Conservation (phyloP, 1,140 invertebrate genomes). For the Drosophila willistoni region DNA sequence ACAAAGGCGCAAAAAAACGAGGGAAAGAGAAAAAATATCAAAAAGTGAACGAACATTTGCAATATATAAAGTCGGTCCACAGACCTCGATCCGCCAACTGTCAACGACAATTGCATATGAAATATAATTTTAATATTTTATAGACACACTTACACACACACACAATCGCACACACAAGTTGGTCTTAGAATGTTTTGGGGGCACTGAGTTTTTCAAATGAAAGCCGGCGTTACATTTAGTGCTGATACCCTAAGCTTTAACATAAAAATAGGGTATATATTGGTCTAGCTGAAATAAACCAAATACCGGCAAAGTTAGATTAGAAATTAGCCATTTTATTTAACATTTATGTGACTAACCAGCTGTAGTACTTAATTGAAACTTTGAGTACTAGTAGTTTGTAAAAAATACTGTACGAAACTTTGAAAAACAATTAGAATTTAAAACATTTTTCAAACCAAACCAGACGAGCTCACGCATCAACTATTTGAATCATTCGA, state of each 20-base stretch:
- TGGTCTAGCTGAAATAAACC: too few species aligned
- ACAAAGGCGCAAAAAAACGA: slow-evolving; percentile 34
- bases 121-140: slow-evolving; percentile 81
- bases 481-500: too few species aligned
- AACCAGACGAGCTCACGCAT: too few species aligned
- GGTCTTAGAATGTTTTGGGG: slow-evolving; percentile 37
- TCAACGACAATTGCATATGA: slow-evolving; percentile 76
- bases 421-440: too few species aligned
- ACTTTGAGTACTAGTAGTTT: too few species aligned
- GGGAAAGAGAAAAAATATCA: background rate
- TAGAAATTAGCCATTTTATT: too few species aligned
- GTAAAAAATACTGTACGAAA: too few species aligned
- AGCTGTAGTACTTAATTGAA: too few species aligned
- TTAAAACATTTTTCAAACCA: too few species aligned
- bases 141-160: slow-evolving; percentile 49
- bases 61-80: slow-evolving; percentile 37
- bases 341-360: too few species aligned
- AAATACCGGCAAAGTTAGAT: too few species aligned
- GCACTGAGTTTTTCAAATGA: slow-evolving; percentile 40
- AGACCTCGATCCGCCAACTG: slow-evolving; percentile 44
- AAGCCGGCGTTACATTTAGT: slow-evolving; percentile 15
- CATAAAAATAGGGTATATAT: background rate
- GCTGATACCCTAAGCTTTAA: background rate
- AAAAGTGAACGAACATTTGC: slow-evolving; percentile 39
- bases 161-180: slow-evolving; percentile 10